phyloP scores from a whole-genome alignment of 1,140 invertebrate genomes.

The Hycleus cichorii region DNA sequence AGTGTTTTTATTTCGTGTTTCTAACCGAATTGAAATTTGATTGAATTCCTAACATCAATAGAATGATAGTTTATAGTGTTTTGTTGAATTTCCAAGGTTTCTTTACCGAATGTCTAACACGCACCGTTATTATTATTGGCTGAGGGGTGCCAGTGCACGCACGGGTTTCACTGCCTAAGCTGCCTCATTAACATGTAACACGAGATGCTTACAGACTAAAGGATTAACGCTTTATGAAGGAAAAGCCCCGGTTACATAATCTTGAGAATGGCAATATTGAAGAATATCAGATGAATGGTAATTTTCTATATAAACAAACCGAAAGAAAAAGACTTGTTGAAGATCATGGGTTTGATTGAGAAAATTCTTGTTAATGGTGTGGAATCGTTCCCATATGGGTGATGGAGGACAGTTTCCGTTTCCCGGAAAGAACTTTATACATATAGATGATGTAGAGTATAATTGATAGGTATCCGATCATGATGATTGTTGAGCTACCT shows the following conservation, averaged over 20 bases:
- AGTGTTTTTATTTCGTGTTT: too few relatives aligned
- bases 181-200: conserved; percentile 14
- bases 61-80: too few relatives aligned
- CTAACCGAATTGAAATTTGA: too few relatives aligned
- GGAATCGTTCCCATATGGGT: conserved; percentile 1
- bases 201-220: conserved; percentile 11
- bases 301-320: too few relatives aligned
- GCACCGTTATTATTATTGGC: too few relatives aligned
- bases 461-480: conserved; percentile 16
- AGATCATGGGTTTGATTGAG: background rate
- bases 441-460: background rate
- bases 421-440: conserved; percentile 5
- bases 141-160: background rate
- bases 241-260: background rate
- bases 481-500: conserved; percentile 12
- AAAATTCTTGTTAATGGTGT: background rate
- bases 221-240: conserved; percentile 12
- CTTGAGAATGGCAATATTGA: too few relatives aligned
- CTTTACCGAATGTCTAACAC: too few relatives aligned
- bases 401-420: background rate
- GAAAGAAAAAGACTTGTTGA: conserved; percentile 1
- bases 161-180: background rate
- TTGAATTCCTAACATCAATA: too few relatives aligned
- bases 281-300: too few relatives aligned
- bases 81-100: too few relatives aligned